Conservation (phyloP, 2,113 vertebrate genomes). For the Ptilorrhoa leucosticta region DNA sequence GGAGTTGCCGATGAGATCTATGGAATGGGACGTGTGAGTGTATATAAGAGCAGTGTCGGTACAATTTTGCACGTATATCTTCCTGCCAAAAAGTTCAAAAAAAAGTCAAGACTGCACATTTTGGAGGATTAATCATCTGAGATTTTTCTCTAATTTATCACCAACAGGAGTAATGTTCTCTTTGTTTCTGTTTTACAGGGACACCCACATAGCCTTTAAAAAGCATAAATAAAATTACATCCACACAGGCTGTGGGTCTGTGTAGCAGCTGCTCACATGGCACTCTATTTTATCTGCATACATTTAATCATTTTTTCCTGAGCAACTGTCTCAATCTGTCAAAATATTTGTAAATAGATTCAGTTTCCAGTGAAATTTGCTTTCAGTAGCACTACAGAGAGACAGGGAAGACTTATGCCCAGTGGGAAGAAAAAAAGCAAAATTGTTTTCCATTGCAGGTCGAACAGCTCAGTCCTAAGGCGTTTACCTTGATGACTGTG, state of each 20-base stretch:
- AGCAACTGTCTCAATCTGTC: slow-evolving; percentile 33
- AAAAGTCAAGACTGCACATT: neutral
- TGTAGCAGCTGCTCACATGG: slow-evolving; percentile 27
- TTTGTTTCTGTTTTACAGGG: slow-evolving; percentile 21
- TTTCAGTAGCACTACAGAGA: slow-evolving; percentile 31
- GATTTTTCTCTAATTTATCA: slow-evolving; percentile 30
- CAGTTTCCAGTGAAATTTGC: slow-evolving; percentile 48
- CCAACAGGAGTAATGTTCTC: neutral
- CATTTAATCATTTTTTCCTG: slow-evolving; percentile 10
- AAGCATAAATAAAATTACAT: slow-evolving; percentile 28
- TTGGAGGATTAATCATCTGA: slow-evolving; percentile 23
- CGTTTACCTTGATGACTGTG: neutral
- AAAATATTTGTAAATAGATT: slow-evolving; percentile 57
- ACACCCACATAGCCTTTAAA: slow-evolving; percentile 14
- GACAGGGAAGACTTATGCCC: slow-evolving; percentile 17
- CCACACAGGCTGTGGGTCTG: neutral
- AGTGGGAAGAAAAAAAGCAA: neutral
- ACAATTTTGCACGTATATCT: slow-evolving; percentile 12
- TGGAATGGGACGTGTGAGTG: neutral
- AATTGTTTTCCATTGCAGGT: slow-evolving; percentile 40
- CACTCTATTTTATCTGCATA: slow-evolving; percentile 30
- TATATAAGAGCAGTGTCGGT: neutral
- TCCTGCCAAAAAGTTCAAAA: neutral
- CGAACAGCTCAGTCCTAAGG: neutral
- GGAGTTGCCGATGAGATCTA: neutral